Base-by-base conservation (phyloP, 2,888 invertebrate species). In the Ischnus inquisitorius region DNA sequence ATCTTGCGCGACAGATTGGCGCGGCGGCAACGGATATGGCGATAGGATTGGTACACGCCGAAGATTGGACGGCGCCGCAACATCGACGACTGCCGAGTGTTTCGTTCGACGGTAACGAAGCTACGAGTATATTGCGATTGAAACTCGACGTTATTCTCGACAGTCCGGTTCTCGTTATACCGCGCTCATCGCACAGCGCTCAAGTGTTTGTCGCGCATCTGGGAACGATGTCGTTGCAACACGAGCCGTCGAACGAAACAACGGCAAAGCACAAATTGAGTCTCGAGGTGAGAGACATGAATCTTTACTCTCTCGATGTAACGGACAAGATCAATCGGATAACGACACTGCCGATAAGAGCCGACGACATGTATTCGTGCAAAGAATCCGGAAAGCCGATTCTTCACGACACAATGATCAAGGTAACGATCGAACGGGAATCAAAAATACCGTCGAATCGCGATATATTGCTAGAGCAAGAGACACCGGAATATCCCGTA, bases 1-100 rank as follows among this genome's bases (percentile, higher is more conserved):
- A 97, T 92, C 95, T 98, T 86, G 98, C 98, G 14, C 95, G 96
- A 75, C 97, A 98, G 71, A 97, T 99, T 88, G 97, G 97, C 87
- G 96, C 97, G 76, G 98, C 98, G 75, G 99, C 99, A 46, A 97
- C 98, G 0, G 98, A 98, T 94, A 97, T 99, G 96, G 99, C 99
- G 28, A 96, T 97, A 83, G 98, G 97, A 0, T 95, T 99, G 80
- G 97, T 97, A 2, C 97, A 97, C 88, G 96, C 97, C 28, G 95
- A 96, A 0, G 93, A 93, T 54, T 93, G 93, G 93, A 83, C 90
- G 2, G 89, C 94, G 12, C 94, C 94, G 88, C 92, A 96, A 89
- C 92, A 94, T 43, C 94, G 95, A 94, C 89, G 95, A 88, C 82
- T 93, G 89, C 89, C 93, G 92, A 88, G 94, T 92, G 87, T 93